Evolutionary conservation across 2,888 invertebrate species (phyloP).

Genomic region (Hesperia comma): DNA sequence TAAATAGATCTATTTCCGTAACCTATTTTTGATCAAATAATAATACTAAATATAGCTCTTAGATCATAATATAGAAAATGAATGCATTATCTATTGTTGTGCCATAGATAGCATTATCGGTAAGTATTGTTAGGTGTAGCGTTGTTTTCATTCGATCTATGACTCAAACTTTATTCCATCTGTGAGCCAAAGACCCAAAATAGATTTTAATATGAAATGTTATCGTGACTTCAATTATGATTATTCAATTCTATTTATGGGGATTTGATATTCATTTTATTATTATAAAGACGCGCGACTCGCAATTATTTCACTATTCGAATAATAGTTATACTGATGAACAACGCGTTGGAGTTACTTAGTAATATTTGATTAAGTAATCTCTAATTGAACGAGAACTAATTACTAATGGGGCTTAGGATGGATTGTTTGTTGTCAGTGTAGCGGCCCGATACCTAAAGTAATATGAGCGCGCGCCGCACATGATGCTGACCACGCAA

Average conservation of each 20-base stretch:
- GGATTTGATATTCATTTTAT: too few relatives aligned
- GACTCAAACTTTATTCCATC: slow-evolving; percentile 2
- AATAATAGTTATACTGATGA: too few relatives aligned
- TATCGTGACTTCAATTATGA: neutral
- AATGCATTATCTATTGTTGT: slow-evolving; percentile 7
- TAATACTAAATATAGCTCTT: slow-evolving; percentile 14
- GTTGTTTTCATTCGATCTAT: slow-evolving; percentile 9
- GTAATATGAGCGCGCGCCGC: too few relatives aligned
- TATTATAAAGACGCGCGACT: too few relatives aligned
- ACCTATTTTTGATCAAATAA: slow-evolving; percentile 16
- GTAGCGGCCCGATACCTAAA: too few relatives aligned
- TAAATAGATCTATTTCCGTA: slow-evolving; percentile 7
- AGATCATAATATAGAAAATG: slow-evolving; percentile 9
- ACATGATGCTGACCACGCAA: too few relatives aligned
- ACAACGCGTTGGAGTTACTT: too few relatives aligned
- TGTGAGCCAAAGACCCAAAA: slow-evolving; percentile 3
- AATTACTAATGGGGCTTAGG: too few relatives aligned
- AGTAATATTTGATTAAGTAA: too few relatives aligned
- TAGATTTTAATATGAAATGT: neutral
- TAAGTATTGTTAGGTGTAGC: neutral
- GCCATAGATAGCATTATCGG: neutral
- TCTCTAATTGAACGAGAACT: too few relatives aligned
- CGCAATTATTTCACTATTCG: too few relatives aligned
- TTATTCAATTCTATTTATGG: neutral
- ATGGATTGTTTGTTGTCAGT: too few relatives aligned